Evolutionary conservation across 1,140 invertebrate species (phyloP).

Genomic region (Lucilia sericata): DNA sequence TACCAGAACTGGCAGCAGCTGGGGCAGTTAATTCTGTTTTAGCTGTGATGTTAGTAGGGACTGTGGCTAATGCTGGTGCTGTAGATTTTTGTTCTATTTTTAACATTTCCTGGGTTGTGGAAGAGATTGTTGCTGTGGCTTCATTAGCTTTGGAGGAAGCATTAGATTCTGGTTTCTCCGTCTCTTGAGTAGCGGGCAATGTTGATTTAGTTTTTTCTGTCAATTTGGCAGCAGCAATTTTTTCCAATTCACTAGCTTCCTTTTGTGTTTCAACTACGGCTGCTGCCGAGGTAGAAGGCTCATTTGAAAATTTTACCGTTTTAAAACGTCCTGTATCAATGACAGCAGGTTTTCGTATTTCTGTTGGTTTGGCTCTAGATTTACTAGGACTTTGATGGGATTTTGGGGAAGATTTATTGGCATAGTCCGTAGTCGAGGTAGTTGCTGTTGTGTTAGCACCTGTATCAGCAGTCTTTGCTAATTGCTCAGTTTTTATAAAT

Average conservation of each 20-base stretch:
- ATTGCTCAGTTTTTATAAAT: conserved; percentile 34
- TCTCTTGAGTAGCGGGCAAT: conserved; percentile 29
- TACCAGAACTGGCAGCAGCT: conserved; percentile 37
- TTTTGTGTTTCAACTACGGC: neutral
- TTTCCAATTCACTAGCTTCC: conserved; percentile 53
- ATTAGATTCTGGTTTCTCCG: conserved; percentile 41
- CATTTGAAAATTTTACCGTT: conserved; percentile 41
- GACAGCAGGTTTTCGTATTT: conserved; percentile 46
- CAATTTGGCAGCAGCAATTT: conserved; percentile 49
- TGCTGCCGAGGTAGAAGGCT: neutral
- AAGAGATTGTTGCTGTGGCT: neutral
- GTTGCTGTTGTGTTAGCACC: neutral
- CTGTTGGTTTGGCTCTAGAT: conserved; percentile 47
- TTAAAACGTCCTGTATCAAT: conserved; percentile 18
- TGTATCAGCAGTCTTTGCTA: neutral
- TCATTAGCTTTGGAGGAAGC: neutral
- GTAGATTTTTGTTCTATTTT: neutral
- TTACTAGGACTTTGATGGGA: conserved; percentile 34
- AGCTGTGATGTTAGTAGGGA: neutral
- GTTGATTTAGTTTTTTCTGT: conserved; percentile 23
- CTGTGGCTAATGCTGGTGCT: neutral
- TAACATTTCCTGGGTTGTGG: neutral
- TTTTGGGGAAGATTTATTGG: conserved; percentile 9
- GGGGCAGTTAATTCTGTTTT: neutral
- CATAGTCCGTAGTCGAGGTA: neutral